phyloP scores from a whole-genome alignment of 2,797 vertebrate genomes.

The Cyprinodon diabolis region DNA sequence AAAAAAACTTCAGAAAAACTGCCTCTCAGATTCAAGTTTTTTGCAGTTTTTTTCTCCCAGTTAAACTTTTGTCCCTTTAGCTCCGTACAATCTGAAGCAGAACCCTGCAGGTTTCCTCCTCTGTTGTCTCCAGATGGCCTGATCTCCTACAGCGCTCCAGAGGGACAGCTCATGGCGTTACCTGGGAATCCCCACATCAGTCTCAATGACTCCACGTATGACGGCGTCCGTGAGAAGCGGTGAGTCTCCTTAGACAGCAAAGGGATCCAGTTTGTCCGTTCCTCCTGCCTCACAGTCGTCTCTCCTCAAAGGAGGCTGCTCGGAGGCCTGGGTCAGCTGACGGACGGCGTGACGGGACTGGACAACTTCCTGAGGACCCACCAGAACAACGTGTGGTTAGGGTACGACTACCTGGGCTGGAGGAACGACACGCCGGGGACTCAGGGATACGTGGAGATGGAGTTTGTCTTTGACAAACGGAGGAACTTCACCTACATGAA shows the following conservation, averaged over 20 bases:
- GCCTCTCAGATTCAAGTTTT: too few relatives aligned
- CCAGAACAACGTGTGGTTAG: slow-evolving; percentile 82
- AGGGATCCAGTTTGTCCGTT: neutral
- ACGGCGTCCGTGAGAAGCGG: slow-evolving; percentile 85
- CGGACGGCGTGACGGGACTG: slow-evolving; percentile 82
- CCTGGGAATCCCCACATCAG: slow-evolving; percentile 80
- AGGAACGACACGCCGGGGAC: slow-evolving; percentile 80
- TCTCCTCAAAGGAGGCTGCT: slow-evolving; percentile 77
- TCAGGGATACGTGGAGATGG: slow-evolving; percentile 81
- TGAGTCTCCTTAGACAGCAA: slow-evolving; percentile 15
- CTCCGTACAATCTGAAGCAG: neutral
- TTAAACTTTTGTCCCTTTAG: too few relatives aligned
- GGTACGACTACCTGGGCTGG: slow-evolving; percentile 89
- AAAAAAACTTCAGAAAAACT: too few relatives aligned
- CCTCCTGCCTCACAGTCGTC: slow-evolving; percentile 10
- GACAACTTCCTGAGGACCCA: slow-evolving; percentile 82
- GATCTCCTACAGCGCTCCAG: slow-evolving; percentile 87
- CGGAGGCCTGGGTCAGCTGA: slow-evolving; percentile 85
- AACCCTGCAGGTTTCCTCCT: neutral
- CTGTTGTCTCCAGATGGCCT: slow-evolving; percentile 80
- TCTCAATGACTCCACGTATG: slow-evolving; percentile 93
- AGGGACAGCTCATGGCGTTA: slow-evolving; percentile 85
- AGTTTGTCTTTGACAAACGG: slow-evolving; percentile 84
- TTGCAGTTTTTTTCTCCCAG: too few relatives aligned
- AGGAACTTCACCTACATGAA: slow-evolving; percentile 90